Evolutionary conservation across 2,888 invertebrate species (phyloP).

Genomic region (Lasioglossum oenotherae): DNA sequence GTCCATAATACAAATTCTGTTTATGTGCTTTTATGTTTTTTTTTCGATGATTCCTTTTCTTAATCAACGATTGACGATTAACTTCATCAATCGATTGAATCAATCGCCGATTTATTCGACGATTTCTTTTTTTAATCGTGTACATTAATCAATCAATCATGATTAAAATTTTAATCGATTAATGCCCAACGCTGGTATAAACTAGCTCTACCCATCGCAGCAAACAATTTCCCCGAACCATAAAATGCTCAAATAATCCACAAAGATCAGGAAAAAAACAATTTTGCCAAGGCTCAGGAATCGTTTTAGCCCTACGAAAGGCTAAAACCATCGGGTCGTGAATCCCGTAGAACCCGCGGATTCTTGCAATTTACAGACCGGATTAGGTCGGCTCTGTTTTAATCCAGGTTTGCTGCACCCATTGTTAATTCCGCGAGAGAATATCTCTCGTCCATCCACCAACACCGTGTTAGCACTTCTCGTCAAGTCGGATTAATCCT

Average conservation of each 20-base stretch:
- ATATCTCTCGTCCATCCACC: constrained; percentile 32
- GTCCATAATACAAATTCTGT: too few relatives aligned
- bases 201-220: neutral
- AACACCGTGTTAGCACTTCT: neutral
- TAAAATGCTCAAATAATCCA: neutral
- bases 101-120: too few relatives aligned
- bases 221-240: neutral
- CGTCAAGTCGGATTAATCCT: constrained; percentile 17
- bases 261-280: neutral
- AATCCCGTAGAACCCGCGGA: constrained; percentile 12
- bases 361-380: constrained; percentile 31
- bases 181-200: too few relatives aligned
- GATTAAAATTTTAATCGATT: too few relatives aligned
- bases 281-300: neutral
- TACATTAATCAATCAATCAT: too few relatives aligned
- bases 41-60: too few relatives aligned
- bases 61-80: too few relatives aligned
- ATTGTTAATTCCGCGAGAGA: constrained; percentile 28
- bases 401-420: constrained; percentile 14
- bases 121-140: too few relatives aligned
- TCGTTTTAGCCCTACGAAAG: neutral
- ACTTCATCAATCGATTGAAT: too few relatives aligned
- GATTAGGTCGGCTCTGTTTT: constrained; percentile 39
- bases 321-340: neutral
- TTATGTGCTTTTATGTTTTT: too few relatives aligned